A percentile compares a stretch with the other conserved stretches of the same genome.
These are phyloP conservation scores for Sycophaga agraensis DNA, from an alignment of 1,140 invertebrate species.

Conservation along the genomic window DNA sequence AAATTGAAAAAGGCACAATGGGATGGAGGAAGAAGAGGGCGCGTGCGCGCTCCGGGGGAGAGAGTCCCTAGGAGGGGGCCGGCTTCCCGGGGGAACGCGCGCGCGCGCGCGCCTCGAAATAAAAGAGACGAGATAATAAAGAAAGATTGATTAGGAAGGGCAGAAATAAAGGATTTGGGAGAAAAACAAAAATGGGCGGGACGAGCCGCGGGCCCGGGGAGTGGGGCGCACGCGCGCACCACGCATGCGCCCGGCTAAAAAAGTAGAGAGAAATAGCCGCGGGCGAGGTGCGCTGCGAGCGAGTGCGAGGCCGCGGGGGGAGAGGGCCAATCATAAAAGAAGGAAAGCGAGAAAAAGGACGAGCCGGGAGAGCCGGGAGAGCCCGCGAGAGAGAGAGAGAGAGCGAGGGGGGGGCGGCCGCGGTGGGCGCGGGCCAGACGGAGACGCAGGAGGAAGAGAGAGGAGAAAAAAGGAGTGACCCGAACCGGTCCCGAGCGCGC, in stretches of 20 bases:
- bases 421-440: not conserved
- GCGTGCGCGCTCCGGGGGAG: too few species aligned
- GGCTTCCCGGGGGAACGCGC: too few species aligned
- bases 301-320: not conserved
- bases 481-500: conserved; percentile 46
- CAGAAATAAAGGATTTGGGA: conserved; percentile 1
- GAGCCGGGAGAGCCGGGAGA: conserved; percentile 4
- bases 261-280: conserved; percentile 16
- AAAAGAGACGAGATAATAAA: conserved; percentile 19
- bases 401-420: conserved; percentile 15
- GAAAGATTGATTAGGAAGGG: conserved; percentile 21
- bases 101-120: conserved; percentile 15
- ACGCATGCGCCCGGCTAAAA: not conserved
- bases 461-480: conserved; percentile 43
- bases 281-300: not conserved
- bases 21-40: not conserved
- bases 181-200: not conserved
- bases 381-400: conserved; percentile 21
- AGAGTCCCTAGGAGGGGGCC: too few species aligned
- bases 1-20: conserved; percentile 34
- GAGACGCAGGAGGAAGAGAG: conserved; percentile 22
- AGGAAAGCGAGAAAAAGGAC: conserved; percentile 28
- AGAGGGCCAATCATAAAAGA: conserved; percentile 25
- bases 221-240: too few species aligned
- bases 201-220: too few species aligned